Evolutionary conservation across 2,888 invertebrate genomes (phyloP).

Genomic region (Lamellibrachia columna): DNA sequence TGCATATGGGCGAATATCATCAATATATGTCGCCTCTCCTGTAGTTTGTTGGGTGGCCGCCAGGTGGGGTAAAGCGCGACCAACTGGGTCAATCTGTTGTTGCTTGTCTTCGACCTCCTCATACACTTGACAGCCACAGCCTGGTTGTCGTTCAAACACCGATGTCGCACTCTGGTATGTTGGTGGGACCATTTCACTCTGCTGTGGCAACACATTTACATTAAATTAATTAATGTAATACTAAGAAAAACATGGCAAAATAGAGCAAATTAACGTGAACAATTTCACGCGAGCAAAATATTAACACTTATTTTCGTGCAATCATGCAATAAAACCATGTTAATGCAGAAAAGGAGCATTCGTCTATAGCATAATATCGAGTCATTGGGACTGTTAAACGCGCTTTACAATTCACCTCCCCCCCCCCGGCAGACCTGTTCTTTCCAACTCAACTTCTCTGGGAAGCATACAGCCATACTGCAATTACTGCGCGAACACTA

Average conservation of each 20-base stretch:
- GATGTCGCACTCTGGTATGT: neutral
- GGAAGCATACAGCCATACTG: too few relatives aligned
- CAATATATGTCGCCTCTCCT: conserved; percentile 89
- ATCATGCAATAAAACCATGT: neutral
- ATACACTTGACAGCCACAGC: conserved; percentile 62
- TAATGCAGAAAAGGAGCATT: neutral
- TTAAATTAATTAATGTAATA: neutral
- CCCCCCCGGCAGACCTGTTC: too few relatives aligned
- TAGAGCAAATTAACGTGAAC: neutral
- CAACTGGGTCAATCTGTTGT: conserved; percentile 76
- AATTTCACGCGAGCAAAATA: neutral
- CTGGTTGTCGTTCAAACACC: neutral
- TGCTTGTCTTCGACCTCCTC: conserved; percentile 59
- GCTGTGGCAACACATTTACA: neutral
- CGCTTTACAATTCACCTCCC: too few relatives aligned
- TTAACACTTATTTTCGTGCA: neutral
- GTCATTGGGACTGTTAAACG: too few relatives aligned
- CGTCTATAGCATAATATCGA: neutral
- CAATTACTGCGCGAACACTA: too few relatives aligned
- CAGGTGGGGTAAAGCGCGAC: conserved; percentile 81
- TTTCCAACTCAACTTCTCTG: too few relatives aligned
- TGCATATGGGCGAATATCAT: conserved; percentile 78
- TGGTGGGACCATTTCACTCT: neutral
- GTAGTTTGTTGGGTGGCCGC: conserved; percentile 89
- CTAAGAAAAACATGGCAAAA: neutral